A percentile compares a stretch with the other conserved stretches of the same genome.
phyloP scores from a whole-genome alignment of 2,113 vertebrate species.

The Salvator merianae region DNA sequence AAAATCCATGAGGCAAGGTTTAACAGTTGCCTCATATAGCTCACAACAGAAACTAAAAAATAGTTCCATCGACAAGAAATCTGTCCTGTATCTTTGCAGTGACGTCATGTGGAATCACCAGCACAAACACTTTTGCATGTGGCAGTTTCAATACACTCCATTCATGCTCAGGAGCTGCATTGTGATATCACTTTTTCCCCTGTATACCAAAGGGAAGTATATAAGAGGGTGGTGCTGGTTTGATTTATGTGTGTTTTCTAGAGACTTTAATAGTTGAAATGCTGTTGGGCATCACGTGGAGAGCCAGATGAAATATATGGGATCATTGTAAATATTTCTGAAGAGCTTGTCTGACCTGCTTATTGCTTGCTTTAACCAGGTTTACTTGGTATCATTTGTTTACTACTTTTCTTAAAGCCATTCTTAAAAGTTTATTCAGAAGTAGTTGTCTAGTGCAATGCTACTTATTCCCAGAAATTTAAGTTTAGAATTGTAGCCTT shows the following conservation, averaged over 20 bases:
- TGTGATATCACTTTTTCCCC: constrained; percentile 69
- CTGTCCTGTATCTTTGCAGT: constrained; percentile 65
- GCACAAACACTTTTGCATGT: constrained; percentile 34
- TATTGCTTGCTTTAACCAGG: constrained; percentile 15
- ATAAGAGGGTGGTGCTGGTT: constrained; percentile 57
- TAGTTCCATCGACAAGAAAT: constrained; percentile 64
- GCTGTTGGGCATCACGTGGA: constrained; percentile 28
- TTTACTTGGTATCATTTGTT: constrained; percentile 15
- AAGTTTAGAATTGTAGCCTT: no score
- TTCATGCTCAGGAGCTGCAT: constrained; percentile 64
- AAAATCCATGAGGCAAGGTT: constrained; percentile 56
- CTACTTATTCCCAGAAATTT: no score
- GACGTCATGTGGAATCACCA: constrained; percentile 67
- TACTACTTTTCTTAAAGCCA: no score
- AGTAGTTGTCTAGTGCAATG: no score
- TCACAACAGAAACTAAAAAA: constrained; percentile 63
- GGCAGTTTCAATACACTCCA: constrained; percentile 66
- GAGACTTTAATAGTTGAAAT: constrained; percentile 58
- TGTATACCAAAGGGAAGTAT: constrained; percentile 50
- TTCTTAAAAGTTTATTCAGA: no score
- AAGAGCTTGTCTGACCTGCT: constrained; percentile 11
- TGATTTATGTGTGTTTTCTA: constrained; percentile 66
- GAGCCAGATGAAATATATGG: neutral
- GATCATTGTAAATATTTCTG: constrained; percentile 35
- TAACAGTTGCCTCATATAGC: constrained; percentile 66